Conservation (phyloP, 2,113 vertebrate species). For the Corydoras sp. region DNA sequence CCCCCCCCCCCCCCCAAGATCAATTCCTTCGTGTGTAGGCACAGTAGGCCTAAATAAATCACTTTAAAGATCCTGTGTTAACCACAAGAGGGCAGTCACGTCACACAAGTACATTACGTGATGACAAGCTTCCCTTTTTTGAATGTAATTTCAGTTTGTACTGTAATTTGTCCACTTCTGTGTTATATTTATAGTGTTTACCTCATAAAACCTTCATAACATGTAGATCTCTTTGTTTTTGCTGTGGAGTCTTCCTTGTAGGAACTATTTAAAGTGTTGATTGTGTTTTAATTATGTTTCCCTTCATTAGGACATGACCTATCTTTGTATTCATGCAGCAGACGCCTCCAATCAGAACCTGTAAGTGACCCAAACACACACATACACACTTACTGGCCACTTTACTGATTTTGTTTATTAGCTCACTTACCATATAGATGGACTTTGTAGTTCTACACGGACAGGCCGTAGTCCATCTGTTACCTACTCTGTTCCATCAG, state of each 20-base stretch:
- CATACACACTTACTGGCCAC: background rate
- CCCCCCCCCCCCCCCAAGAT: too few species aligned
- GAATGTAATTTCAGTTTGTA: too few species aligned
- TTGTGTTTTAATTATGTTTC: background rate
- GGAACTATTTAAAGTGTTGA: background rate
- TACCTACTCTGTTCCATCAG: too few species aligned
- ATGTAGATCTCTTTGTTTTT: background rate
- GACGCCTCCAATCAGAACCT: conserved; percentile 79
- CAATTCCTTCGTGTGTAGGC: too few species aligned
- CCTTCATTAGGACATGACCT: conserved; percentile 74
- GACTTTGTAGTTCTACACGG: too few species aligned
- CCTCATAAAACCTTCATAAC: too few species aligned
- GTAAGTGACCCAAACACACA: conserved; percentile 61
- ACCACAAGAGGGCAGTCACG: conserved; percentile 57
- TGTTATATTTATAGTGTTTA: background rate
- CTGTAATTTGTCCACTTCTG: background rate
- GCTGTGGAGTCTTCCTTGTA: too few species aligned
- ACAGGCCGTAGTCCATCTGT: too few species aligned
- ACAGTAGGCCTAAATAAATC: too few species aligned
- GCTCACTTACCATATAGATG: too few species aligned
- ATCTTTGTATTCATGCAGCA: conserved; percentile 79
- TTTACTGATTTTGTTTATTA: too few species aligned
- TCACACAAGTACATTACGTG: conserved; percentile 16
- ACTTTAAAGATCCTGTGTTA: background rate
- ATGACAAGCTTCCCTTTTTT: too few species aligned